Base-by-base conservation (phyloP, 1,140 invertebrate genomes). In the Drosophila kurseongensis region DNA sequence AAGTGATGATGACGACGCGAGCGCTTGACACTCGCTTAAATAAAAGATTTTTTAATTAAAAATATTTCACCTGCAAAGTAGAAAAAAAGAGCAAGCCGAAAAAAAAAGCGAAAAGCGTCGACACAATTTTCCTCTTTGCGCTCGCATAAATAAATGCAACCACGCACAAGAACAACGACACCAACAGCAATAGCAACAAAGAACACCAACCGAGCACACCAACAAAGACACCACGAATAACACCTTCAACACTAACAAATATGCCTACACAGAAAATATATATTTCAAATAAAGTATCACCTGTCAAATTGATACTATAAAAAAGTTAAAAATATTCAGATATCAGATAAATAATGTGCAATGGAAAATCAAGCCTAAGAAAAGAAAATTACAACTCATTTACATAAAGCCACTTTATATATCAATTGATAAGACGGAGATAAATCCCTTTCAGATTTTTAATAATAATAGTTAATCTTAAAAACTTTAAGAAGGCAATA, bases 31-130 rank as follows among this genome's bases (percentile, higher is more conserved):
- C 52, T 72, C 76, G 80, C 84, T 89, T 84, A 89, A 88, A 88
- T 89, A 88, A 83, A 88, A 89, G 77, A 89, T 84, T 84, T 80
- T 86, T 88, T 89, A 88, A 88, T 88, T 88, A 88, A 88, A 88
- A 88, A 88, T 89, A 88, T 88, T 88, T 88, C 76, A 89, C 84
- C 84, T 88, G 84, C 76, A 71, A 72, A 58, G 57, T 54, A 47
- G 44, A 50, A 48, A 76, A 56, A 78, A 72, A 58, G 23, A 41
- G 32, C 55, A 32, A 60, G 35, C 7, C 29, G 45, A 14, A 42
- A 50, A 47, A 51, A 61, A 74, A 48, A 16, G 10, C 14, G 51
- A 77, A 50, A 77, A 77, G 50, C 56, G 80, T 73, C 82, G 83
- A 86, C 83, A 86, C 84, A 88, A 85, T 85, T 85, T 85, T 75